Conservation (phyloP, 1,140 invertebrate genomes). For the Ips typographus region DNA sequence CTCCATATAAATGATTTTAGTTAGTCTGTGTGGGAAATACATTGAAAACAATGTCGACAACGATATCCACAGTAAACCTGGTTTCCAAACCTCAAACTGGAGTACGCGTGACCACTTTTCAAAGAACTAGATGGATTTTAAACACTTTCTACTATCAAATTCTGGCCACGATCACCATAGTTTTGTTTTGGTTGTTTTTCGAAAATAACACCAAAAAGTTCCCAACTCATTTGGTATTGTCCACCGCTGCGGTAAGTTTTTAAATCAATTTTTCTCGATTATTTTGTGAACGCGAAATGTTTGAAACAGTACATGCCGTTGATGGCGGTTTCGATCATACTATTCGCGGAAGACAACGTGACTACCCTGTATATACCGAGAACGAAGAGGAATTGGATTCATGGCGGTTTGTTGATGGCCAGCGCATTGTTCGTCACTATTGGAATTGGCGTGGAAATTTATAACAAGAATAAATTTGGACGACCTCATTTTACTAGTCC, state of each 20-base stretch:
- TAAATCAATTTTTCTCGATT: background rate
- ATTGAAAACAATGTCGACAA: background rate
- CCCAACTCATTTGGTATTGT: conserved; percentile 10
- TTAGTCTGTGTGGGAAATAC: too few relatives aligned
- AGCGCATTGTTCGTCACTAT: conserved; percentile 18
- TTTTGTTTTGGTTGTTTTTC: conserved; percentile 19
- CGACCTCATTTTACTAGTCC: conserved; percentile 16
- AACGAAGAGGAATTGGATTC: conserved; percentile 29
- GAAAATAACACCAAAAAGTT: background rate
- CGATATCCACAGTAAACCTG: background rate
- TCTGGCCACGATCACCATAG: conserved; percentile 8
- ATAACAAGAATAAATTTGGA: background rate
- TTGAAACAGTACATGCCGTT: conserved; percentile 34
- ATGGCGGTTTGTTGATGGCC: conserved; percentile 26
- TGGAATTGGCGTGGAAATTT: conserved; percentile 24
- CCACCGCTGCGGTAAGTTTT: conserved; percentile 21
- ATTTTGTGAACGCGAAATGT: background rate
- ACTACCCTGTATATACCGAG: conserved; percentile 21
- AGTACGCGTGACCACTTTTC: conserved; percentile 3
- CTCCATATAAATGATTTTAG: too few relatives aligned
- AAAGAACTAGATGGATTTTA: conserved; percentile 16
- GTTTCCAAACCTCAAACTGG: background rate
- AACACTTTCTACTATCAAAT: conserved; percentile 19
- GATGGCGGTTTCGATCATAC: conserved; percentile 37
- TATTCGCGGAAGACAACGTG: conserved; percentile 33